Percentiles rank a stretch among this genome's conserved stretches.
These are phyloP conservation scores for Callipepla californica DNA, from an alignment of 2,113 vertebrate genomes.

Conservation along the genomic window DNA sequence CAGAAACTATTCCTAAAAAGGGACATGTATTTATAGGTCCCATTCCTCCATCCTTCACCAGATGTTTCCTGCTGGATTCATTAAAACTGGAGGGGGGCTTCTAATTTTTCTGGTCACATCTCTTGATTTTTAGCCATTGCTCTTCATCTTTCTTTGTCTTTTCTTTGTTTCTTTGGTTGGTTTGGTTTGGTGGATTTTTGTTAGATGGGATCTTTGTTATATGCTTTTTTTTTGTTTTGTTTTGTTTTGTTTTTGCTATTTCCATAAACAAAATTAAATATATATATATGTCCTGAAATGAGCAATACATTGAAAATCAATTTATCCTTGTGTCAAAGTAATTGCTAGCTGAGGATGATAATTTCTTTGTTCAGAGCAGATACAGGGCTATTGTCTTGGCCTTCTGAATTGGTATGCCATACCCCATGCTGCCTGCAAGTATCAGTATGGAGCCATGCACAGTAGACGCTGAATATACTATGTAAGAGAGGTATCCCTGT, in stretches of 20 bases:
- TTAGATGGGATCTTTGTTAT: too few relatives aligned
- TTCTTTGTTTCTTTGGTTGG: not conserved
- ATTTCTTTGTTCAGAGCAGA: constrained; percentile 18
- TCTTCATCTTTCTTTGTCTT: not conserved
- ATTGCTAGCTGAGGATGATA: not conserved
- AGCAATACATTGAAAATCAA: constrained; percentile 21
- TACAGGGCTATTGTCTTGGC: constrained; percentile 27
- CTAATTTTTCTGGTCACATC: constrained; percentile 53
- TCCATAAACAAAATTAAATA: not conserved
- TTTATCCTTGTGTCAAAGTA: constrained; percentile 39
- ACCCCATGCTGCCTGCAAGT: constrained; percentile 22
- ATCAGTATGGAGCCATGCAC: not conserved
- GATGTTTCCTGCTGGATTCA: not conserved
- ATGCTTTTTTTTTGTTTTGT: not conserved
- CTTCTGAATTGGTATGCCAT: not conserved
- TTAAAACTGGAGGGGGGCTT: constrained; percentile 34
- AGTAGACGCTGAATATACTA: constrained; percentile 16
- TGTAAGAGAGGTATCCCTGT: constrained; percentile 11
- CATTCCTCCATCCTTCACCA: not conserved
- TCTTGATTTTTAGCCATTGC: constrained; percentile 32
- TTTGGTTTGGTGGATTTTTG: not conserved
- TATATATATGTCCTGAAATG: not conserved
- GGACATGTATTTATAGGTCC: not conserved
- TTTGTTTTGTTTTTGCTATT: not conserved
- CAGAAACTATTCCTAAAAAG: not conserved